These are phyloP conservation scores for Clinocottus analis DNA, from an alignment of 2,113 vertebrate species.

Conservation along the genomic window DNA sequence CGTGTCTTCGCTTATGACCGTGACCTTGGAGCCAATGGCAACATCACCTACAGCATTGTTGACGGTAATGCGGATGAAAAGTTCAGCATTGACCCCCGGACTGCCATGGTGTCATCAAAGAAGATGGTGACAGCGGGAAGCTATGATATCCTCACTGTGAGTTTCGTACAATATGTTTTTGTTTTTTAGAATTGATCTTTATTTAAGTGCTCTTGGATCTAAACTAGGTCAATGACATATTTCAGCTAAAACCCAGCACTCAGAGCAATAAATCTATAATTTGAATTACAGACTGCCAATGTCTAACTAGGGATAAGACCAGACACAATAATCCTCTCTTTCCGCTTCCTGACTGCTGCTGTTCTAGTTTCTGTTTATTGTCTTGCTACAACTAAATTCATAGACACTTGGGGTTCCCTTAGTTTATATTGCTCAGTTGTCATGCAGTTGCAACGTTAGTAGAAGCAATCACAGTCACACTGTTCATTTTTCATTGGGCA, in stretches of 20 bases:
- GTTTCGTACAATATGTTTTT: conserved; percentile 17
- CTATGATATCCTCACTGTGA: conserved; percentile 93
- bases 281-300: conserved; percentile 9
- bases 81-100: conserved; percentile 94
- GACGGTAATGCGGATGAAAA: conserved; percentile 92
- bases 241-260: not conserved
- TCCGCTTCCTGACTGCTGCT: not conserved
- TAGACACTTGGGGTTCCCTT: not conserved
- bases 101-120: conserved; percentile 94
- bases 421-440: conserved; percentile 12
- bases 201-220: not conserved
- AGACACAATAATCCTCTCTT: not conserved
- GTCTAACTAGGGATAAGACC: not conserved
- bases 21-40: conserved; percentile 92
- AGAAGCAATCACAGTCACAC: conserved; percentile 6
- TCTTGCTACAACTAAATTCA: conserved; percentile 17
- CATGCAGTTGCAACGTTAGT: conserved; percentile 7
- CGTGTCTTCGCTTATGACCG: conserved; percentile 93
- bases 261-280: conserved; percentile 3
- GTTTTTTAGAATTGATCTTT: not conserved
- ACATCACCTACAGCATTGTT: conserved; percentile 94
- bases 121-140: conserved; percentile 95
- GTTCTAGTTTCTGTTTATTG: conserved; percentile 1
- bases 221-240: not conserved
- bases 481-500: conserved; percentile 30